These are phyloP conservation scores for Eulithis testata DNA, from an alignment of 2,888 invertebrate genomes.

Conservation along the genomic window DNA sequence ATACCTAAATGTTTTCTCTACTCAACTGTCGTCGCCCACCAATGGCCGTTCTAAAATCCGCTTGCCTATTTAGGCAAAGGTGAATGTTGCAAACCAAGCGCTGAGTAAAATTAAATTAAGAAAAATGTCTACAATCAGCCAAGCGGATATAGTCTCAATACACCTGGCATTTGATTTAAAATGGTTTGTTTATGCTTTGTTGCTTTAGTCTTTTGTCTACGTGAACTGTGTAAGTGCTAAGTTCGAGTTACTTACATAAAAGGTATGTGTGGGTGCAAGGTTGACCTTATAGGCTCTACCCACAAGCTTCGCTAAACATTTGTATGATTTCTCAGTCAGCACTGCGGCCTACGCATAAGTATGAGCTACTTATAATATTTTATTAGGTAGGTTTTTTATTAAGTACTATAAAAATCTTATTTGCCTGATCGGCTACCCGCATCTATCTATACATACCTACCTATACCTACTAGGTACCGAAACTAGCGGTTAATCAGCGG, in stretches of 20 bases:
- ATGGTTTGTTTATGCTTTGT: conserved; percentile 36
- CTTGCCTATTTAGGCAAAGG: conserved; percentile 82
- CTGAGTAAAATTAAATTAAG: conserved; percentile 47
- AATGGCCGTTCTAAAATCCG: conserved; percentile 79
- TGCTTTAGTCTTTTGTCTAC: conserved; percentile 45
- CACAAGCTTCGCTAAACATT: conserved; percentile 75
- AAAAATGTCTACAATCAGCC: conserved; percentile 30
- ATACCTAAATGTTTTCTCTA: conserved; percentile 53
- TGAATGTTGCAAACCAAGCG: conserved; percentile 78
- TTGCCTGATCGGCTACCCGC: too few relatives aligned
- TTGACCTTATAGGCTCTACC: conserved; percentile 81
- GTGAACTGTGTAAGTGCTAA: conserved; percentile 59
- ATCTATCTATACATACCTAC: too few relatives aligned
- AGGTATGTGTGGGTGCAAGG: conserved; percentile 83
- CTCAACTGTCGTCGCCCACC: conserved; percentile 74
- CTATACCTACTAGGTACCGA: too few relatives aligned
- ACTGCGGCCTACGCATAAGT: conserved; percentile 64
- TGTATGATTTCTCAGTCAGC: conserved; percentile 76
- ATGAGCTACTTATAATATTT: conserved; percentile 60
- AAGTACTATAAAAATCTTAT: neutral
- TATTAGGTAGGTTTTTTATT: conserved; percentile 28
- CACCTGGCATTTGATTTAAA: conserved; percentile 33
- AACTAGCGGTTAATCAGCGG: too few relatives aligned
- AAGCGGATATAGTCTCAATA: conserved; percentile 35
- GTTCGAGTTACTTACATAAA: conserved; percentile 71